Evolutionary conservation across 2,888 invertebrate species (phyloP).

Genomic region (Hylaea fasciaria): DNA sequence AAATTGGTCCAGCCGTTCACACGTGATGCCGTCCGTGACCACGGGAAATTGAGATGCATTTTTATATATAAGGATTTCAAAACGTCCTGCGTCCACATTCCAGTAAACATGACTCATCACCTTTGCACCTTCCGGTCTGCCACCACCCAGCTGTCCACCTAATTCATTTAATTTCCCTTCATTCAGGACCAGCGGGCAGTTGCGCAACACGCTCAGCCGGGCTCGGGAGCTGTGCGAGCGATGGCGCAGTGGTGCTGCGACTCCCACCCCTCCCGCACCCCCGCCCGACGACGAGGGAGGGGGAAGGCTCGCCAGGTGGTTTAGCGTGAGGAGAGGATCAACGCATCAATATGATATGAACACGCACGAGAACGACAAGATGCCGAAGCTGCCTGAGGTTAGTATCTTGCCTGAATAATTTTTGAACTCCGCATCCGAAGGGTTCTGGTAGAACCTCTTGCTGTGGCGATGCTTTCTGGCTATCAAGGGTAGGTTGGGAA

Average conservation of each 20-base stretch:
- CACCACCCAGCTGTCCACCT: conserved; percentile 20
- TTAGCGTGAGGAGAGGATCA: conserved; percentile 93
- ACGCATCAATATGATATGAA: conserved; percentile 92
- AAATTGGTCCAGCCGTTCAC: no score
- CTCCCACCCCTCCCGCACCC: conserved; percentile 72
- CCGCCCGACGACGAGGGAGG: conserved; percentile 86
- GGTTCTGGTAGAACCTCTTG: neutral
- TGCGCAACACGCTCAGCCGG: conserved; percentile 92
- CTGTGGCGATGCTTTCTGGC: no score
- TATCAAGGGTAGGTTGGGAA: no score
- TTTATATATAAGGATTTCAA: no score
- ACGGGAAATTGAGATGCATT: no score
- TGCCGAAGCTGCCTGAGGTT: conserved; percentile 94
- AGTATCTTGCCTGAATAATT: conserved; percentile 35
- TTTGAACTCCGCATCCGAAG: no score
- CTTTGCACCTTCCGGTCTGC: conserved; percentile 25
- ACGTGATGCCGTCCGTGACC: no score
- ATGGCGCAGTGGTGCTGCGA: conserved; percentile 85
- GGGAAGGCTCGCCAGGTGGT: conserved; percentile 93
- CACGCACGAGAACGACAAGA: conserved; percentile 83
- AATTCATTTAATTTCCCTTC: conserved; percentile 32
- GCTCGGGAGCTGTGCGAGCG: conserved; percentile 93
- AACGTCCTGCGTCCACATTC: no score
- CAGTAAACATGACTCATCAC: conserved; percentile 13
- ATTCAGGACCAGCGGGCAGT: conserved; percentile 89